Conservation (phyloP, 2,113 vertebrate species). For the Leuciscus idus region DNA sequence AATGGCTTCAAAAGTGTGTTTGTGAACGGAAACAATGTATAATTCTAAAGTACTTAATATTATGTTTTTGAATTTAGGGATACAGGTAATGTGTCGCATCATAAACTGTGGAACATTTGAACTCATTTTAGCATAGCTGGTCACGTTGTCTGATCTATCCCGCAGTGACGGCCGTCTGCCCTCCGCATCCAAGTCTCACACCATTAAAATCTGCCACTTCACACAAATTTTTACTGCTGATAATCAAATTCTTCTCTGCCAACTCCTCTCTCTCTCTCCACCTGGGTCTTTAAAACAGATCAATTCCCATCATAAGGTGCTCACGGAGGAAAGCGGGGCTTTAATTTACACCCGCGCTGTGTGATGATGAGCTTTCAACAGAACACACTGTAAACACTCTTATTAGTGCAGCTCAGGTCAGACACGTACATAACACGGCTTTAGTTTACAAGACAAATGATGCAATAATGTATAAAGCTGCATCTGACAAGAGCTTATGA, state of each 20-base stretch:
- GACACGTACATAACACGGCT: background rate
- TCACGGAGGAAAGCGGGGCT: slow-evolving; percentile 24
- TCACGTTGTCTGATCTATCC: background rate
- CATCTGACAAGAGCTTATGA: no score
- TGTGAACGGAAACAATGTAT: background rate
- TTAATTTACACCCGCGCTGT: slow-evolving; percentile 58
- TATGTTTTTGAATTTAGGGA: background rate
- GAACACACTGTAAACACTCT: slow-evolving; percentile 35
- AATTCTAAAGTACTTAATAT: background rate
- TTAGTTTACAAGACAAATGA: background rate
- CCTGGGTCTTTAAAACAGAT: slow-evolving; percentile 47
- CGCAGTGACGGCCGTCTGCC: background rate
- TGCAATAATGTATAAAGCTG: background rate
- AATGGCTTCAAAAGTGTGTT: slow-evolving; percentile 14
- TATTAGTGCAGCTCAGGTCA: slow-evolving; percentile 23
- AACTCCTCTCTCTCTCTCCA: background rate
- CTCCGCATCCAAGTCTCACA: background rate
- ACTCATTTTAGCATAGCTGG: background rate
- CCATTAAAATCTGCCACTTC: slow-evolving; percentile 30
- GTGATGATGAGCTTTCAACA: slow-evolving; percentile 47
- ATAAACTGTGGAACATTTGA: background rate
- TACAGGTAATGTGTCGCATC: background rate
- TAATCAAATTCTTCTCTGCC: slow-evolving; percentile 44
- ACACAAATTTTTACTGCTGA: background rate
- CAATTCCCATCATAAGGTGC: slow-evolving; percentile 56